Percentiles rank a stretch among this genome's conserved stretches.
These are phyloP conservation scores for Aphaenogaster ashmeadi DNA, from an alignment of 1,140 invertebrate species.

Conservation along the genomic window DNA sequence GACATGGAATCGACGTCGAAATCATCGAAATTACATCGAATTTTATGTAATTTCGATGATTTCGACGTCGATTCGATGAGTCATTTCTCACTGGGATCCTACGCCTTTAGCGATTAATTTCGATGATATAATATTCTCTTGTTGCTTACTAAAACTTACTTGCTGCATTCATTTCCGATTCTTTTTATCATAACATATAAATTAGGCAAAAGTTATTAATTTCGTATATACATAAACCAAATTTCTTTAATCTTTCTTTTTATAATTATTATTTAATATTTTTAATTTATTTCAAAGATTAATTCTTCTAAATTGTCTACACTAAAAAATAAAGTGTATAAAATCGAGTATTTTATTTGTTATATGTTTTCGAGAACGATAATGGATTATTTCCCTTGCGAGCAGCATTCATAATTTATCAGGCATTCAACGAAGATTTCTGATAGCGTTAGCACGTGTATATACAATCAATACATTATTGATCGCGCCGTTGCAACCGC, in stretches of 20 bases:
- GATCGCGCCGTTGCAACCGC: constrained; percentile 56
- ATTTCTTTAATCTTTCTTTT: background rate
- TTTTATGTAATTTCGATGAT: too few relatives aligned
- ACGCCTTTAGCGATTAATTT: background rate
- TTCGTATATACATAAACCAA: background rate
- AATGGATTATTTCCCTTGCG: background rate
- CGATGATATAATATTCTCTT: background rate
- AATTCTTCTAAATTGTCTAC: constrained; percentile 3
- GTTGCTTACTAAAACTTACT: background rate
- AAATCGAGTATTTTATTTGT: background rate
- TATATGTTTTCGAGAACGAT: background rate
- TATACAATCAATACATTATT: constrained; percentile 48
- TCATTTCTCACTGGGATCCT: too few relatives aligned
- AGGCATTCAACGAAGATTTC: constrained; percentile 16
- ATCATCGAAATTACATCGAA: too few relatives aligned
- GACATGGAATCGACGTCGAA: too few relatives aligned
- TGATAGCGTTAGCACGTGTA: constrained; percentile 24
- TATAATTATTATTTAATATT: background rate
- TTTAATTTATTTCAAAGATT: background rate
- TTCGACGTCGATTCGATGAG: too few relatives aligned
- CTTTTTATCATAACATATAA: background rate
- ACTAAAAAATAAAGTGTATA: background rate
- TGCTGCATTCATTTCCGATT: background rate
- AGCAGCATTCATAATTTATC: constrained; percentile 25
- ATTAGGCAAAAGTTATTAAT: background rate